Evolutionary conservation across 2,797 vertebrate species (phyloP), one percentile per base, ranked within the genome.

Genomic region (Vultur gryphus): DNA sequence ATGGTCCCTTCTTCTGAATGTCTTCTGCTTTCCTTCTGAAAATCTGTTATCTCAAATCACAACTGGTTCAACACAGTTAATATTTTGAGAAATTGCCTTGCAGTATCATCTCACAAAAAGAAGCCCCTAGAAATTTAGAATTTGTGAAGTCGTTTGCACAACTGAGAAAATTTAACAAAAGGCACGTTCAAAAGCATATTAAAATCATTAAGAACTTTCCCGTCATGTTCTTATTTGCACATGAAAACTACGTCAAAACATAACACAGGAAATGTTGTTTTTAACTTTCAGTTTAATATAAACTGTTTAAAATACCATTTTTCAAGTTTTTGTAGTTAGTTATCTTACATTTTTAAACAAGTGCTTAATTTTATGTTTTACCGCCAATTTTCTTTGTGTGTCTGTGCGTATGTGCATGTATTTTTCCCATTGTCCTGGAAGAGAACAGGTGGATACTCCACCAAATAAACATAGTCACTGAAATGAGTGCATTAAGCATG

Each of bases 11-110:
- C 64, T 94, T 84, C 55, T 93, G 55, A 96, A 25, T 78, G 37
- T 48, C 33, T 93, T 93, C n/a, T 79, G 25, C 83, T 95, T 95
- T 96, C 57, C 70, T 88, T 69, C 87, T 95, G 70, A 89, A 84
- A 90, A 67, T 70, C 72, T 93, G 0, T 87, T 78, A 57, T 43
- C 35, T 84, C 44, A 81, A 93, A 89, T 93, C 58, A 79, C 78
- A 95, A 95, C 95, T 95, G 92, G 89, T 93, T 95, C 65, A 96
- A 89, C 65, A 59, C 25, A 86, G 13, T 12, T 24, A 51, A 57
- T 43, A 66, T 87, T 92, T 90, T 76, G 39, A 55, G 31, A 90
- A 76, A 57, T 33, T 55, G 6, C 69, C 44, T 64, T 90, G 23
- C 35, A 54, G 25, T 76, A 55, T 65, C 14, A 44, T 48, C 49